Evolutionary conservation across 2,888 invertebrate genomes (phyloP).

Genomic region (Lasioglossum lativentre): DNA sequence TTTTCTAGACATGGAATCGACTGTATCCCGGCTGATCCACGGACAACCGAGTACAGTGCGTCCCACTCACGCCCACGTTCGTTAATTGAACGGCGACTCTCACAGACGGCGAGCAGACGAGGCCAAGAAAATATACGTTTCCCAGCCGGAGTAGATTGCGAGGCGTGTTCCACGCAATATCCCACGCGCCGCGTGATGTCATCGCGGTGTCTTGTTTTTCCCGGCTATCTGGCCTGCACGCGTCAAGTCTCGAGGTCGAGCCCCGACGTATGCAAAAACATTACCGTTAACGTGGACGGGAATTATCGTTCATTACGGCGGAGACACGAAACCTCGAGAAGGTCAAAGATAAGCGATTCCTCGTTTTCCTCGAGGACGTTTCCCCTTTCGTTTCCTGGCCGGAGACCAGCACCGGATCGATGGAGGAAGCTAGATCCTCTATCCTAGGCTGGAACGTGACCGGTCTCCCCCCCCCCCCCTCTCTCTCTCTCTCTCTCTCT

Average conservation of each 20-base stretch:
- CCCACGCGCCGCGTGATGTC: constrained; percentile 19
- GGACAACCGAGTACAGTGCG: background rate
- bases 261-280: constrained; percentile 12
- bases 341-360: background rate
- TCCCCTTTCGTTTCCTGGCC: background rate
- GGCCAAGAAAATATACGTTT: background rate
- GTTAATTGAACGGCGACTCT: constrained; percentile 19
- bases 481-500: background rate
- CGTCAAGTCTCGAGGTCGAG: constrained; percentile 15
- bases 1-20: background rate
- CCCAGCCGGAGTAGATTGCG: background rate
- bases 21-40: background rate
- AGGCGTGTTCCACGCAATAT: constrained; percentile 25
- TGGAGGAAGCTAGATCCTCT: background rate
- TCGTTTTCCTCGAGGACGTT: background rate
- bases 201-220: constrained; percentile 13
- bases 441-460: background rate
- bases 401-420: background rate
- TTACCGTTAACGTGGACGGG: constrained; percentile 20
- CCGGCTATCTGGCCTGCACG: constrained; percentile 8
- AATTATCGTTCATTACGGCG: constrained; percentile 19
- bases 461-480: background rate
- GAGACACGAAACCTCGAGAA: background rate
- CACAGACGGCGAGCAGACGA: background rate
- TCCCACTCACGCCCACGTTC: background rate